These are phyloP conservation scores for Agelastica alni DNA, from an alignment of 2,888 invertebrate species.

Conservation along the genomic window DNA sequence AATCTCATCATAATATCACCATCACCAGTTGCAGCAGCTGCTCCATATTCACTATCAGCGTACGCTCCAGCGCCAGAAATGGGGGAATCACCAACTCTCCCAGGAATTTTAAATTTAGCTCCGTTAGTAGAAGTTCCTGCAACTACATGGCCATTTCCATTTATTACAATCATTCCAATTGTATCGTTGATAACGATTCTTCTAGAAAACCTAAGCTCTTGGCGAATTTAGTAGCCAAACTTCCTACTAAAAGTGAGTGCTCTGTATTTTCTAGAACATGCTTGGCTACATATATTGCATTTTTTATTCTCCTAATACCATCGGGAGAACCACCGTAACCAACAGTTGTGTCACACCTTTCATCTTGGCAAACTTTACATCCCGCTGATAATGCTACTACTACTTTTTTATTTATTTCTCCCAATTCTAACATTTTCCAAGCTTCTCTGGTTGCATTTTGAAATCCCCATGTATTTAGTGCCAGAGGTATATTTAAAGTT, in stretches of 20 bases:
- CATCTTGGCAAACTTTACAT: slow-evolving; percentile 80
- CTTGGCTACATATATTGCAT: slow-evolving; percentile 89
- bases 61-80: slow-evolving; percentile 95
- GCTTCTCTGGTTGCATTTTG: slow-evolving; percentile 56
- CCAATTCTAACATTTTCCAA: slow-evolving; percentile 66
- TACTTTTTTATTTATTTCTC: slow-evolving; percentile 38
- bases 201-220: slow-evolving; percentile 83
- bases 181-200: slow-evolving; percentile 89
- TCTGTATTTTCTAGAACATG: slow-evolving; percentile 86
- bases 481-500: slow-evolving; percentile 39
- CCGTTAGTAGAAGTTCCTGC: slow-evolving; percentile 98
- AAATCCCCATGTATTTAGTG: slow-evolving; percentile 49
- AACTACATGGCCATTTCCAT: slow-evolving; percentile 74
- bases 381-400: slow-evolving; percentile 88
- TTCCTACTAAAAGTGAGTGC: slow-evolving; percentile 90
- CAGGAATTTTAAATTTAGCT: slow-evolving; percentile 88
- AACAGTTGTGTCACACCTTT: slow-evolving; percentile 91
- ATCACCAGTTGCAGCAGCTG: slow-evolving; percentile 88
- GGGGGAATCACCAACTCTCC: slow-evolving; percentile 83
- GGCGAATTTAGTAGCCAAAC: slow-evolving; percentile 89
- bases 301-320: slow-evolving; percentile 78
- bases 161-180: slow-evolving; percentile 92
- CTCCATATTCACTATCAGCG: slow-evolving; percentile 84
- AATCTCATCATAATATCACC: slow-evolving; percentile 98
- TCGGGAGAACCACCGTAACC: slow-evolving; percentile 97